These are phyloP conservation scores for Paracentrotus lividus DNA, from an alignment of 53 echinoderm and acorn worm species.

Conservation along the genomic window DNA sequence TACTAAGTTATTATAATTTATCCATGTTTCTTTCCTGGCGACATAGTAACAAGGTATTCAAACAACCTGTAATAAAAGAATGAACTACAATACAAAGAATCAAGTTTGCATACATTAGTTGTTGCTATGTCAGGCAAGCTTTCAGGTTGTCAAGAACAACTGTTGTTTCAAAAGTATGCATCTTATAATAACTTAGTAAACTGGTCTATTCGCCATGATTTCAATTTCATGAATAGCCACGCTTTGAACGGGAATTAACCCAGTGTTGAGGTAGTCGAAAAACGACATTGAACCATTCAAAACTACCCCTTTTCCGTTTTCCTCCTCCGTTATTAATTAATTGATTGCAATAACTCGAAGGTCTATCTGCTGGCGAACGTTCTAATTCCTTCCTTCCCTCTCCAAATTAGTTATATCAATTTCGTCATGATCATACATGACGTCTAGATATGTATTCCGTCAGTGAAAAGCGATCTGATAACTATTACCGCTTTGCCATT, in stretches of 20 bases:
- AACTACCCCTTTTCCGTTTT: slow-evolving; percentile 5
- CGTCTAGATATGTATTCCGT: background rate
- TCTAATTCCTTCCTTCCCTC: background rate
- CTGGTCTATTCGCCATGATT: background rate
- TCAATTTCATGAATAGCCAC: background rate
- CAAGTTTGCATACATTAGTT: no score
- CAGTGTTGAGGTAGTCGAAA: background rate
- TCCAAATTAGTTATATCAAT: background rate
- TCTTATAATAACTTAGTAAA: background rate
- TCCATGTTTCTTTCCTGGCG: no score
- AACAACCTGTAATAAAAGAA: no score
- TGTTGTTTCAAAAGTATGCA: background rate
- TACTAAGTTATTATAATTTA: no score
- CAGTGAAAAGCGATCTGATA: background rate
- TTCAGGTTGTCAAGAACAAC: no score
- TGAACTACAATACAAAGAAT: no score
- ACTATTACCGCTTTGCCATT: background rate
- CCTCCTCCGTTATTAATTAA: background rate
- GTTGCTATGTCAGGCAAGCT: no score
- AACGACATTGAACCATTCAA: background rate
- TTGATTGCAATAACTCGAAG: background rate
- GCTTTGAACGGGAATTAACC: background rate
- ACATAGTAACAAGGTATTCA: no score
- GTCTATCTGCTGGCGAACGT: slow-evolving; percentile 7
- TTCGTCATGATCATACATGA: background rate